Conservation (phyloP, 2,113 vertebrate species). For the Aythya baeri region DNA sequence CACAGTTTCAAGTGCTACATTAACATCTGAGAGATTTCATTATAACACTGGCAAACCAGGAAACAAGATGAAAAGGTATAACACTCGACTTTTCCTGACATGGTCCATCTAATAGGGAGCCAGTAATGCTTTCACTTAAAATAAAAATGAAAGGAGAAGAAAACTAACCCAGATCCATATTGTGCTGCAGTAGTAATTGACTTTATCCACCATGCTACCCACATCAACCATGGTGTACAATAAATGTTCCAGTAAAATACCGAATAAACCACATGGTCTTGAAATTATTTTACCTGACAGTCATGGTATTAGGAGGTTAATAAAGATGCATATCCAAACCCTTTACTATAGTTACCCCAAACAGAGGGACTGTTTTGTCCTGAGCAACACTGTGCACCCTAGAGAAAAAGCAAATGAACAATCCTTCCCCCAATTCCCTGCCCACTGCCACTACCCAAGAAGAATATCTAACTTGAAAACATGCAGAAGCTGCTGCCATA, state of each 20-base stretch:
- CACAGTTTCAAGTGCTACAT: slow-evolving; percentile 1
- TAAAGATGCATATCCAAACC: background rate
- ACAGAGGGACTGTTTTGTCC: background rate
- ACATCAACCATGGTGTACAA: background rate
- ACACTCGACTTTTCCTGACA: background rate
- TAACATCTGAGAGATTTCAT: slow-evolving; percentile 37
- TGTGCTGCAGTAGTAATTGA: slow-evolving; percentile 4
- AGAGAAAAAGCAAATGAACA: background rate
- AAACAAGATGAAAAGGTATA: slow-evolving; percentile 14
- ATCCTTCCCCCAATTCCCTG: background rate
- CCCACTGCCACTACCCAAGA: background rate
- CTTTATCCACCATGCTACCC: background rate
- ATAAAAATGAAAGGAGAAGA: slow-evolving; percentile 13
- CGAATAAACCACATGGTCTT: background rate
- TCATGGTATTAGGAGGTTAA: background rate
- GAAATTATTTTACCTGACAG: background rate
- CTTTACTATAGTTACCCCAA: background rate
- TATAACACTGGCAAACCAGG: slow-evolving; percentile 4
- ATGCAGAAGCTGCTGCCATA: background rate
- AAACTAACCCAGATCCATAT: background rate
- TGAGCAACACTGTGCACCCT: background rate
- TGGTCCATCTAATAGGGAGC: background rate
- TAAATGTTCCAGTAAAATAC: background rate
- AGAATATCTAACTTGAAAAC: background rate
- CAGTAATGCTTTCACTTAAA: slow-evolving; percentile 27